Percentiles rank a stretch among this genome's conserved stretches.
Evolutionary conservation across 2,797 vertebrate genomes (phyloP).

Genomic region (Scyliorhinus canicula): DNA sequence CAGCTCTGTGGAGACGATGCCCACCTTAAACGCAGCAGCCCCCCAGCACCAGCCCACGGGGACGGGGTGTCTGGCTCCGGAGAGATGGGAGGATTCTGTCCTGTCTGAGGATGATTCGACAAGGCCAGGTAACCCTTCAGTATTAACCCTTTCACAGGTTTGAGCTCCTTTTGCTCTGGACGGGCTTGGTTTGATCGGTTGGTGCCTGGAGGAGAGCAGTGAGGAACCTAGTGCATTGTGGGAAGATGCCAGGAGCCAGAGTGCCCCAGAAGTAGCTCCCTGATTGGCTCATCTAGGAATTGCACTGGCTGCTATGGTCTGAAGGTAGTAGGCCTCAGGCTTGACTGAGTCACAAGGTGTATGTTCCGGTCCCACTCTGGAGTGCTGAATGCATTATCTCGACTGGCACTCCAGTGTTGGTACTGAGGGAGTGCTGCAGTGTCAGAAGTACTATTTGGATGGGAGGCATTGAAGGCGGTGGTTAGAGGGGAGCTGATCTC

Average conservation of each 20-base stretch:
- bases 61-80: no score
- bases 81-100: background rate
- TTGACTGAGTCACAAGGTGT: background rate
- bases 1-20: background rate
- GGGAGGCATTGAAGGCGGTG: no score
- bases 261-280: background rate
- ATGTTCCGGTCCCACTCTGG: background rate
- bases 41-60: background rate
- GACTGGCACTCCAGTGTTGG: background rate
- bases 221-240: background rate
- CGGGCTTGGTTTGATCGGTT: background rate
- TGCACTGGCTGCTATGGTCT: background rate
- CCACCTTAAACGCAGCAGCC: background rate
- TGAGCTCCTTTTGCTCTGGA: background rate
- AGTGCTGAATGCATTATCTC: background rate
- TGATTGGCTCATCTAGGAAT: background rate
- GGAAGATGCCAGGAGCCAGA: background rate
- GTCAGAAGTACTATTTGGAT: background rate
- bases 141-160: background rate
- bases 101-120: background rate
- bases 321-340: background rate
- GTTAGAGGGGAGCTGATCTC: no score
- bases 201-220: background rate
- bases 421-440: background rate
- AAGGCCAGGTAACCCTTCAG: slow-evolving; percentile 6